Conservation (phyloP, 2,113 vertebrate species). For the Otis tarda region DNA sequence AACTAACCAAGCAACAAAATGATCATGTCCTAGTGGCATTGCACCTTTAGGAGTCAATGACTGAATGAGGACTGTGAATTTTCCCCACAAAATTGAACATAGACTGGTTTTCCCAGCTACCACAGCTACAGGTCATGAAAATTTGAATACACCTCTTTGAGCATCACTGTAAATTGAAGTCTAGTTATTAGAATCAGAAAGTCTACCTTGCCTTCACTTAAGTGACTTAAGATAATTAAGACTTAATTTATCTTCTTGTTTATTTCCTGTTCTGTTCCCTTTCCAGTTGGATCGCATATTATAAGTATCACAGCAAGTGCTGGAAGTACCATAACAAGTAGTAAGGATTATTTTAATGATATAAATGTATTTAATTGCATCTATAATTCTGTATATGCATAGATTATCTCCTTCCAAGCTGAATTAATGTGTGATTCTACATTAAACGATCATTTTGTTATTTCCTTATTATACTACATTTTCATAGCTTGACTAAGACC, state of each 20-base stretch:
- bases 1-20: background rate
- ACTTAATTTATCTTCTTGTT: background rate
- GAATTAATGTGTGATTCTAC: background rate
- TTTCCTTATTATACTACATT: background rate
- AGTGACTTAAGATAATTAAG: background rate
- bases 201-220: background rate
- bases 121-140: background rate
- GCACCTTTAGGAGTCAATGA: background rate
- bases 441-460: background rate
- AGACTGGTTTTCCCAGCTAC: background rate
- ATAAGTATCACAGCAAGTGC: background rate
- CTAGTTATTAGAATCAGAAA: background rate
- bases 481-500: background rate
- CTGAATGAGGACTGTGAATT: background rate
- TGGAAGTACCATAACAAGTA: background rate
- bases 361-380: background rate
- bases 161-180: background rate
- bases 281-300: background rate
- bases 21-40: fast-evolving
- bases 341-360: background rate
- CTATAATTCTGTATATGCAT: background rate
- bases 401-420: background rate
- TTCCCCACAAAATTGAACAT: background rate
- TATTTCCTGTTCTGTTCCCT: background rate
- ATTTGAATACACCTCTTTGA: background rate